Evolutionary conservation across 2,888 invertebrate genomes (phyloP).

Genomic region (Leptopilina myrica): DNA sequence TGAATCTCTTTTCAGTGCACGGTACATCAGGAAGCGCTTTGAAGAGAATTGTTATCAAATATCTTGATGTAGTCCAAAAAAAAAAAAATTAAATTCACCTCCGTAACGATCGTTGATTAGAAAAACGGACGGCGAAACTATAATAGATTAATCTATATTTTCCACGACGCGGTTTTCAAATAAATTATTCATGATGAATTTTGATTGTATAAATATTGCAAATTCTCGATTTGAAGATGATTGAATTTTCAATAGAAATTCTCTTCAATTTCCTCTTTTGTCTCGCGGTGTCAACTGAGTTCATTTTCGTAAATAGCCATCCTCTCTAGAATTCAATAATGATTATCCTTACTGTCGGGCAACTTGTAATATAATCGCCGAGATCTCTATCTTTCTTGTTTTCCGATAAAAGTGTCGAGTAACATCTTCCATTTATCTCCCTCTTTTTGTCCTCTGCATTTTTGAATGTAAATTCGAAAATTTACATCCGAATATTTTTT

Average conservation of each 20-base stretch:
- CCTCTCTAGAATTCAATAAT: conserved; percentile 16
- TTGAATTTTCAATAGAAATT: conserved; percentile 3
- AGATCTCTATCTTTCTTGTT: neutral
- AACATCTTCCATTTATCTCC: too few relatives aligned
- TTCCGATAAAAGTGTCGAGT: neutral
- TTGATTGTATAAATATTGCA: too few relatives aligned
- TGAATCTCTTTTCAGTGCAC: neutral
- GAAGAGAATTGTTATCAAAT: conserved; percentile 43
- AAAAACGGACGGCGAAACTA: conserved; percentile 32
- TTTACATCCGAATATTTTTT: too few relatives aligned
- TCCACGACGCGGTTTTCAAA: too few relatives aligned
- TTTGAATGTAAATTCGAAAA: too few relatives aligned
- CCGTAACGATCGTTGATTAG: conserved; percentile 50
- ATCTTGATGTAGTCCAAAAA: conserved; percentile 45
- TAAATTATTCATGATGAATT: neutral
- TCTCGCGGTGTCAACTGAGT: conserved; percentile 9
- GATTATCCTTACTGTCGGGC: conserved; percentile 9
- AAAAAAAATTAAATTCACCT: conserved; percentile 42
- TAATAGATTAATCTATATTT: too few relatives aligned
- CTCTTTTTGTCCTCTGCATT: too few relatives aligned
- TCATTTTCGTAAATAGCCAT: conserved; percentile 26
- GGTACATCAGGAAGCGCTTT: conserved; percentile 45
- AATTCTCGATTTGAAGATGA: neutral
- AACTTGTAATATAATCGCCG: conserved; percentile 10
- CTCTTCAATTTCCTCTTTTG: neutral